Evolutionary conservation across 2,888 invertebrate species (phyloP), one percentile per base, ranked within the genome.

Genomic region (Micoletzkya japonica): DNA sequence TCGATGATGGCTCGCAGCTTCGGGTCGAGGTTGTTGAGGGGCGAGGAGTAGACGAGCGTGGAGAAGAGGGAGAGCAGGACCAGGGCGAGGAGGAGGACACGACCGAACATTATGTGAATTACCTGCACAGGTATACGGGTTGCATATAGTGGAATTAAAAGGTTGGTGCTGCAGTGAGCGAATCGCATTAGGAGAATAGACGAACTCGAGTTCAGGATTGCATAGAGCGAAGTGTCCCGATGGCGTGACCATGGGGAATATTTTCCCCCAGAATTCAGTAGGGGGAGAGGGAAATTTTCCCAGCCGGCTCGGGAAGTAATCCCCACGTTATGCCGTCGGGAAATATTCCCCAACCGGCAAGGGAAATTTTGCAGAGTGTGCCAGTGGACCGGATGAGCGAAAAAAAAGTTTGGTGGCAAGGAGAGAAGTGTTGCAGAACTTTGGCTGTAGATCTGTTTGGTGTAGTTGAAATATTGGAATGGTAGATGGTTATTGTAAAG

Each of bases 1-100:
- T 66, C 64, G 17, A 66, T 52, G 54, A 66, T 37, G 36, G 64
- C 64, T 34, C 64, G 32, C 26, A 66, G 26, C n/a, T 66, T 66
- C 54, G 64, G 64, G 54, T 66, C 64, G 1, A 66, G 36, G n/a
- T 66, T 52, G 14, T 34, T 28, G 26, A 66, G 37, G n/a, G 64
- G 54, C 1, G 64, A 66, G 0, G 64, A 14, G 7, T 26, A 14
- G 0, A 37, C 37, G 3, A 34, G 7, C 10, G 64, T 54, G 54
- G 34, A 32, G 20, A 54, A 4, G 37, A 66, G 2, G 28, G 24
- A 52, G 37, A 66, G 4, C 0, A 52, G 50, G 54, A n/a, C 6
- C 36, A 66, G 36, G 4, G 10, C 26, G 20, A 26, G 32, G 26
- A 30, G 28, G n/a, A 66, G 54, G 24, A 37, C 17, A 50, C 63